phyloP scores from a whole-genome alignment of 2,888 invertebrate species.

The Sericinus montela region DNA sequence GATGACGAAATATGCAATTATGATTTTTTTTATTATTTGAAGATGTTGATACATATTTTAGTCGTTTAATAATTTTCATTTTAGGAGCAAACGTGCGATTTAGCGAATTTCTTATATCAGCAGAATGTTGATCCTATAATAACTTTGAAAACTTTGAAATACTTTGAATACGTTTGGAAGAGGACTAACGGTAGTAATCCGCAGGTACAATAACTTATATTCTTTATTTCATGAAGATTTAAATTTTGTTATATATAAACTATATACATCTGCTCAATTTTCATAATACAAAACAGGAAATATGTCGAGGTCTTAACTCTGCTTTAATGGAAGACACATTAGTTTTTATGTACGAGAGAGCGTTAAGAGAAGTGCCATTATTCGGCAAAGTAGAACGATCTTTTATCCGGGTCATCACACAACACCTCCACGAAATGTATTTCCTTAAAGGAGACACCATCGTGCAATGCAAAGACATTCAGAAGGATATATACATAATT shows the following conservation, averaged over 20 bases:
- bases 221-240: background rate
- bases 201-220: slow-evolving; percentile 39
- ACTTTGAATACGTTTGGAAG: slow-evolving; percentile 76
- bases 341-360: slow-evolving; percentile 72
- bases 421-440: slow-evolving; percentile 72
- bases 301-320: slow-evolving; percentile 70
- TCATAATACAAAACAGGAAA: slow-evolving; percentile 40
- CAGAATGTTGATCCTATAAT: slow-evolving; percentile 62
- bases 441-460: slow-evolving; percentile 70
- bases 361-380: slow-evolving; percentile 72
- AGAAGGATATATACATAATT: slow-evolving; percentile 69
- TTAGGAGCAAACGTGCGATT: slow-evolving; percentile 66
- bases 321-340: slow-evolving; percentile 76
- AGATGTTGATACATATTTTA: no score
- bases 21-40: no score
- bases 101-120: slow-evolving; percentile 67
- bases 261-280: no score
- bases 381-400: slow-evolving; percentile 74
- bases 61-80: slow-evolving; percentile 21
- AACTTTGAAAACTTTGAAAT: slow-evolving; percentile 61
- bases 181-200: slow-evolving; percentile 72
- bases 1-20: no score
- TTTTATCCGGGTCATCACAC: slow-evolving; percentile 75
- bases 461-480: slow-evolving; percentile 67
- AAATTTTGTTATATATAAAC: no score